A percentile compares a stretch with the other conserved stretches of the same genome.
Evolutionary conservation across 2,888 invertebrate genomes (phyloP).

Genomic region (Drosophila emarginata): DNA sequence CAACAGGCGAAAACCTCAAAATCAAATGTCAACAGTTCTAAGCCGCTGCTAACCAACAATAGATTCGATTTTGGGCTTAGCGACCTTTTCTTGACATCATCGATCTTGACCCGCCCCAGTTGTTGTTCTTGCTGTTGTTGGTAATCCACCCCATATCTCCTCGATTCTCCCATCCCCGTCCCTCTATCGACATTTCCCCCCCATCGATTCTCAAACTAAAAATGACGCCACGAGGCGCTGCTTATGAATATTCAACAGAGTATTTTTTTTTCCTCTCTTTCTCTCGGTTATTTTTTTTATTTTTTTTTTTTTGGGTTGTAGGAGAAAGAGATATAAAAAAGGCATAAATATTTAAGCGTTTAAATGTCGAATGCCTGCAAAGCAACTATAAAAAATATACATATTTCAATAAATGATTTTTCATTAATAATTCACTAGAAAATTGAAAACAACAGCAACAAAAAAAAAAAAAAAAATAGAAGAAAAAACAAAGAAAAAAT

Average conservation of each 20-base stretch:
- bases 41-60: conserved; percentile 44
- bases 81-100: conserved; percentile 61
- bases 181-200: too few relatives aligned
- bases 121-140: conserved; percentile 39
- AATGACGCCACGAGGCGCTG: conserved; percentile 69
- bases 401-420: conserved; percentile 69
- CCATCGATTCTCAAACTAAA: conserved; percentile 28
- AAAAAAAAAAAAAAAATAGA: conserved; percentile 21
- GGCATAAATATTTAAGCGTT: conserved; percentile 65
- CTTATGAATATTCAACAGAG: conserved; percentile 68
- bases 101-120: conserved; percentile 73
- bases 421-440: conserved; percentile 70
- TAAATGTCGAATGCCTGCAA: conserved; percentile 63
- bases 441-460: conserved; percentile 40
- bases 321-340: conserved; percentile 55
- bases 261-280: neutral
- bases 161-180: conserved; percentile 9
- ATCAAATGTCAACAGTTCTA: conserved; percentile 70
- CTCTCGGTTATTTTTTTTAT: conserved; percentile 7
- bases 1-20: conserved; percentile 41
- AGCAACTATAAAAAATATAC: conserved; percentile 64
- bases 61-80: conserved; percentile 37
- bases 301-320: conserved; percentile 29
- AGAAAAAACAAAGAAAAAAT: neutral
- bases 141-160: too few relatives aligned